Evolutionary conservation across 2,888 invertebrate genomes (phyloP).

Genomic region (Linyphia triangularis): DNA sequence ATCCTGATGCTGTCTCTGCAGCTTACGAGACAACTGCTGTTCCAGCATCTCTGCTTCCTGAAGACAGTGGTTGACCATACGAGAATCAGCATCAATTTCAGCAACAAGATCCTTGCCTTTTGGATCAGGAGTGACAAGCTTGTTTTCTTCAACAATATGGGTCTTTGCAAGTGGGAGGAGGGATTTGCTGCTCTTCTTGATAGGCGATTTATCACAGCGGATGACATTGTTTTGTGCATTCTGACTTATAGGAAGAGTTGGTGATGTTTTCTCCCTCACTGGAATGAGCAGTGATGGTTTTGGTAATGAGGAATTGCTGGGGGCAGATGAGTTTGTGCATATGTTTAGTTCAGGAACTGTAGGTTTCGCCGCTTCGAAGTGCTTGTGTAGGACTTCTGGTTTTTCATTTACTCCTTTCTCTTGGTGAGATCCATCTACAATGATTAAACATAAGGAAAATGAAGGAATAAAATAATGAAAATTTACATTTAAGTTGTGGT

Average conservation of each 20-base stretch:
- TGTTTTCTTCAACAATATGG: slow-evolving; percentile 49
- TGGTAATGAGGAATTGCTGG: slow-evolving; percentile 15
- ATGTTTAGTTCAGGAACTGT: not conserved
- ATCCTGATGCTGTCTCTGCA: slow-evolving; percentile 70
- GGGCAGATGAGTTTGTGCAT: not conserved
- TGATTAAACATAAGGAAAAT: not conserved
- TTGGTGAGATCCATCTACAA: slow-evolving; percentile 64
- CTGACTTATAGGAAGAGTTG: slow-evolving; percentile 2
- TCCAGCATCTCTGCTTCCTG: slow-evolving; percentile 76
- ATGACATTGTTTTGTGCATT: slow-evolving; percentile 19
- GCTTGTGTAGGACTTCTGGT: slow-evolving; percentile 63
- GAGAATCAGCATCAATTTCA: slow-evolving; percentile 76
- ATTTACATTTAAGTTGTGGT: not conserved
- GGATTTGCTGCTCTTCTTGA: slow-evolving; percentile 56
- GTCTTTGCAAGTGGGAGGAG: slow-evolving; percentile 52
- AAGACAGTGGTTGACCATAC: slow-evolving; percentile 74
- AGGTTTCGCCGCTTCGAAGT: slow-evolving; percentile 47
- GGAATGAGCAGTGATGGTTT: slow-evolving; percentile 43
- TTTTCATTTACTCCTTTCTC: slow-evolving; percentile 67
- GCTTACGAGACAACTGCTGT: slow-evolving; percentile 74
- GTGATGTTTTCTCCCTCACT: slow-evolving; percentile 46
- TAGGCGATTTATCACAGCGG: slow-evolving; percentile 49
- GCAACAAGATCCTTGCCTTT: slow-evolving; percentile 74
- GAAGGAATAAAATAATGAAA: not conserved
- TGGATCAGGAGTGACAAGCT: slow-evolving; percentile 7